Conservation (phyloP, 1,140 invertebrate genomes). For the Drosophila biarmipes region DNA sequence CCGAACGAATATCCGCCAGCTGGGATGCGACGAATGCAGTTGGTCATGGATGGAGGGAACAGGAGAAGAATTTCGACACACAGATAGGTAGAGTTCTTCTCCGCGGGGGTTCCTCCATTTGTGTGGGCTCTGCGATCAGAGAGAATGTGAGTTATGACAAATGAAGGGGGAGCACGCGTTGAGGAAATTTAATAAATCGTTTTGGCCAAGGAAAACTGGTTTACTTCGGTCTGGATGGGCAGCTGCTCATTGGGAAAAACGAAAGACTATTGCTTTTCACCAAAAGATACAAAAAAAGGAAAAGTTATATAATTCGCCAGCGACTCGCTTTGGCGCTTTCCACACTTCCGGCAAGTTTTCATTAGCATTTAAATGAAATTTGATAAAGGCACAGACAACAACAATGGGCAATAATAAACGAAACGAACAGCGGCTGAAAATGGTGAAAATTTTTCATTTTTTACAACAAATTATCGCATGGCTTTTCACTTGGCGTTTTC, state of each 20-base stretch:
- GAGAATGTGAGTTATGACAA: conserved; percentile 46
- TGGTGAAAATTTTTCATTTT: conserved; percentile 81
- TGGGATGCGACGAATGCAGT: conserved; percentile 61
- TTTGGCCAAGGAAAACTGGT: conserved; percentile 34
- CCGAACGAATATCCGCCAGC: conserved; percentile 50
- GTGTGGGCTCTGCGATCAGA: conserved; percentile 28
- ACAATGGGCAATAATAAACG: conserved; percentile 42
- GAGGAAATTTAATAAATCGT: conserved; percentile 53
- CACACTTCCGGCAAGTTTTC: conserved; percentile 78
- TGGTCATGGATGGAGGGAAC: conserved; percentile 47
- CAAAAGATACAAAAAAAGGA: conserved; percentile 33
- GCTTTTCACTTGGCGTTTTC: conserved; percentile 79
- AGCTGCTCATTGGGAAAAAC: conserved; percentile 22
- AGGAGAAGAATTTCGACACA: conserved; percentile 6
- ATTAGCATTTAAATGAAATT: conserved; percentile 83
- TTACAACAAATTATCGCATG: conserved; percentile 83
- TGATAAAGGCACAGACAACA: conserved; percentile 59
- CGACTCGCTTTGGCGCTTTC: conserved; percentile 59
- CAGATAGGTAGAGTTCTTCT: conserved; percentile 8
- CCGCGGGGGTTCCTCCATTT: conserved; percentile 44
- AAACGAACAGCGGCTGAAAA: conserved; percentile 45
- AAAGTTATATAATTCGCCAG: conserved; percentile 72
- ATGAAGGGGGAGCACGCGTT: conserved; percentile 55
- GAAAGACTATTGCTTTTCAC: conserved; percentile 35
- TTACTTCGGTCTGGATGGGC: conserved; percentile 19